Evolutionary conservation across 1,140 invertebrate genomes (phyloP).

Genomic region (Neuroterus valhalla): DNA sequence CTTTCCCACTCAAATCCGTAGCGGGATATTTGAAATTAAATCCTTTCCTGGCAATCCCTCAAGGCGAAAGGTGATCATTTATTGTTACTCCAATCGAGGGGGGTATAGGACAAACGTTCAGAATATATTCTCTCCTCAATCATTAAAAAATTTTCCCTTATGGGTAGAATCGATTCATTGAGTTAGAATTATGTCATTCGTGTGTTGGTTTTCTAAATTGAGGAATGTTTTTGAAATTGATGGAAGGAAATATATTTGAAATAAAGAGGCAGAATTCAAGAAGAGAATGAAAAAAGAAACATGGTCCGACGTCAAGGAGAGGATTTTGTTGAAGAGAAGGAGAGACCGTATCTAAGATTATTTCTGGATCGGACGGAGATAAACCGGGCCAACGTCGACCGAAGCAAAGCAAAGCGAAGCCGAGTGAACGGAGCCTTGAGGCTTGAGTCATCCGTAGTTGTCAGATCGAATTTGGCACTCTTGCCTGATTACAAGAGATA

Average conservation of each 20-base stretch:
- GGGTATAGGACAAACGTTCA: too few species aligned
- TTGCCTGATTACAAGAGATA: constrained; percentile 49
- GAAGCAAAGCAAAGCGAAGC: constrained; percentile 40
- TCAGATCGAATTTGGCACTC: constrained; percentile 43
- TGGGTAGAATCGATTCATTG: too few species aligned
- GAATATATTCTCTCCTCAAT: too few species aligned
- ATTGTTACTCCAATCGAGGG: too few species aligned
- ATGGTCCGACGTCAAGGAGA: background rate
- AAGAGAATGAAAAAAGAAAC: constrained; percentile 33
- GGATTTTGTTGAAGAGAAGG: constrained; percentile 38
- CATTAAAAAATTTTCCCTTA: too few species aligned
- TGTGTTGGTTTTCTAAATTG: too few species aligned
- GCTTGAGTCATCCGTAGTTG: constrained; percentile 57
- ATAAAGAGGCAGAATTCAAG: constrained; percentile 15
- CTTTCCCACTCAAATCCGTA: background rate
- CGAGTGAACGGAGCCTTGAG: constrained; percentile 60
- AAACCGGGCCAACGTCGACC: constrained; percentile 67
- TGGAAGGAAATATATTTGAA: too few species aligned
- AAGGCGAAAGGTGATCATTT: too few species aligned
- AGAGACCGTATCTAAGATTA: constrained; percentile 65
- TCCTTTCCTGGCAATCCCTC: too few species aligned
- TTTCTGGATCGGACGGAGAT: constrained; percentile 64
- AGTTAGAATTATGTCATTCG: too few species aligned
- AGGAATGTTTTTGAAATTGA: too few species aligned
- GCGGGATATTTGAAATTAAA: background rate